phyloP scores from a whole-genome alignment of 2,113 vertebrate genomes.

The Brienomyrus brachyistius region DNA sequence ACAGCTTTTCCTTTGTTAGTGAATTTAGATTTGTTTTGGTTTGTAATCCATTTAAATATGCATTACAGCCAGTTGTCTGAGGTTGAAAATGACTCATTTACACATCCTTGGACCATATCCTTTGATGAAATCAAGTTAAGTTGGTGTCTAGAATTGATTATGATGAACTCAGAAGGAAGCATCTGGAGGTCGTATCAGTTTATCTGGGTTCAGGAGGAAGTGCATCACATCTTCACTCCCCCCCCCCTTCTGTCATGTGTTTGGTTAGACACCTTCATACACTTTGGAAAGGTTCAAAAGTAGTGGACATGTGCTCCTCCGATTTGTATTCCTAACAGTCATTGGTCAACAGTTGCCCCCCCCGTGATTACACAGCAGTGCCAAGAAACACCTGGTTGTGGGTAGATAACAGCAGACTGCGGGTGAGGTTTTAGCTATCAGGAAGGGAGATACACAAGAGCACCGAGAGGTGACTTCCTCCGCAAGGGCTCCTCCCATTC shows the following conservation, averaged over 20 bases:
- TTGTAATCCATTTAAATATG: neutral
- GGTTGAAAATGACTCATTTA: neutral
- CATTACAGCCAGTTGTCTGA: neutral
- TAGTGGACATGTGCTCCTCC: neutral
- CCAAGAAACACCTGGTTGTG: neutral
- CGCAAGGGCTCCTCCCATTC: neutral
- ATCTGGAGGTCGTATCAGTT: neutral
- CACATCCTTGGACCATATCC: neutral
- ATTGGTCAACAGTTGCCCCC: neutral
- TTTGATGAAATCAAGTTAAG: neutral
- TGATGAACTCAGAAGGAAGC: neutral
- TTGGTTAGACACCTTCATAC: neutral
- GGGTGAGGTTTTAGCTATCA: neutral
- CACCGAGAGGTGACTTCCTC: slow-evolving; percentile 26
- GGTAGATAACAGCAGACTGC: neutral
- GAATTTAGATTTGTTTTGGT: neutral
- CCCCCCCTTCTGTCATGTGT: neutral
- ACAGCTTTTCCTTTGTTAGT: neutral
- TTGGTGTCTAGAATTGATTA: neutral
- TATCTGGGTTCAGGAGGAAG: neutral
- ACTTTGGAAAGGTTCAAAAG: neutral
- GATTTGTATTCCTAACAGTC: neutral
- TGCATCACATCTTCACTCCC: neutral
- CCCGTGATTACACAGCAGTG: neutral
- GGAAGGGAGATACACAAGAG: neutral